Base-by-base conservation (phyloP, 2,888 invertebrate species). In the Choristoneura rosaceana region DNA sequence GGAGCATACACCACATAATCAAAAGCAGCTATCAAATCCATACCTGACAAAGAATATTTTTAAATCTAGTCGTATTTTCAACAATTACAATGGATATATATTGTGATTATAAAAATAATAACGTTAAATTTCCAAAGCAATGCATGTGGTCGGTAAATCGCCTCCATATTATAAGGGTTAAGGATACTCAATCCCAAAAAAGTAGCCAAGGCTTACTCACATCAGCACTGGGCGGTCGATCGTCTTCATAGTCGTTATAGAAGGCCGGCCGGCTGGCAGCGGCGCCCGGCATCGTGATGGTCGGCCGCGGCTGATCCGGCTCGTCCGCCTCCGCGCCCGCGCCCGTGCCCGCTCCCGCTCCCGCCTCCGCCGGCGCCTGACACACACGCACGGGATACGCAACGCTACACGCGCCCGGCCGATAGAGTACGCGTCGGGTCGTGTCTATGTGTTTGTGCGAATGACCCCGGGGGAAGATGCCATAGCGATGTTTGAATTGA, bases 251-350 rank as follows among this genome's bases (percentile, higher is more conserved):
- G 78, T 80, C 79, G 38, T 74, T 75, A 81, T 80, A 81, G 74
- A 74, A 71, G 70, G 74, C 63, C 69, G 77, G 76, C 41, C 76
- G 75, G 68, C 80, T 74, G 77, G 79, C 66, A 71, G 80, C 25
- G 74, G 84, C 67, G 76, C 90, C 92, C 75, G 92, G 91, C 92
- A 92, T 90, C 41, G 84, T 89, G 90, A 92, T 93, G 80, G 75
- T 75, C 73, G 90, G 90, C 76, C 84, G 83, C 77, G 81, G 67
- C 76, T 75, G 77, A 65, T 68, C 76, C 45, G 73, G 80, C 73
- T 69, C 81, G 62, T 73, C 76, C 71, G 69, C 74, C 43, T 63
- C 75, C 45, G 55, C 64, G 34, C 71, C 76, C 62, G 71, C 76
- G 58, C 66, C 62, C 62, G 71, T 76, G 59, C 64, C 62, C 25